Evolutionary conservation across 2,797 vertebrate genomes (phyloP).

Genomic region (Antrozous pallidus): DNA sequence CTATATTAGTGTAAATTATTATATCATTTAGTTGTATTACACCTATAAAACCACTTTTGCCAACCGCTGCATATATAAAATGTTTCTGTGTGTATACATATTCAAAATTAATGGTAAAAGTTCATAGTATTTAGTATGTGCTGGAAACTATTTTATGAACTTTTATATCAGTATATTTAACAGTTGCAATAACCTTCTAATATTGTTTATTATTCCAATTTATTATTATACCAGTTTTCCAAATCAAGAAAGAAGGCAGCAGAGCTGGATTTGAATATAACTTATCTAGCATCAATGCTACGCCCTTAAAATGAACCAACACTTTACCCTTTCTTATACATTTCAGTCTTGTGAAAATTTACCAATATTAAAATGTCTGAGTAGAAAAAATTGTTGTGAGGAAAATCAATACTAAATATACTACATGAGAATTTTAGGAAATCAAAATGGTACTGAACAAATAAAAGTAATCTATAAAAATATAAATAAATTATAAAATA

Average conservation of each 20-base stretch:
- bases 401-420: conserved; percentile 6
- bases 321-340: neutral
- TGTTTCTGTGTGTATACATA: neutral
- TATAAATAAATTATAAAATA: neutral
- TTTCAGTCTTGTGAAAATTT: neutral
- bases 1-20: neutral
- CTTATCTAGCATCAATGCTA: neutral
- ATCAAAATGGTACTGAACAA: neutral
- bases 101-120: neutral
- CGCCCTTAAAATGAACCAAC: neutral
- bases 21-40: neutral
- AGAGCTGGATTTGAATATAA: neutral
- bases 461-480: neutral
- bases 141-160: neutral
- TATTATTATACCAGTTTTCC: neutral
- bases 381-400: neutral
- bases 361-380: neutral
- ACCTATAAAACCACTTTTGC: neutral
- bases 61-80: neutral
- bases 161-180: neutral
- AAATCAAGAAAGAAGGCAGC: neutral
- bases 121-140: neutral
- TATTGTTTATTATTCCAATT: neutral
- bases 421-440: neutral
- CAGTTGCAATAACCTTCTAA: neutral